Evolutionary conservation across 2,888 invertebrate genomes (phyloP).

Genomic region (Archips crataeganus): DNA sequence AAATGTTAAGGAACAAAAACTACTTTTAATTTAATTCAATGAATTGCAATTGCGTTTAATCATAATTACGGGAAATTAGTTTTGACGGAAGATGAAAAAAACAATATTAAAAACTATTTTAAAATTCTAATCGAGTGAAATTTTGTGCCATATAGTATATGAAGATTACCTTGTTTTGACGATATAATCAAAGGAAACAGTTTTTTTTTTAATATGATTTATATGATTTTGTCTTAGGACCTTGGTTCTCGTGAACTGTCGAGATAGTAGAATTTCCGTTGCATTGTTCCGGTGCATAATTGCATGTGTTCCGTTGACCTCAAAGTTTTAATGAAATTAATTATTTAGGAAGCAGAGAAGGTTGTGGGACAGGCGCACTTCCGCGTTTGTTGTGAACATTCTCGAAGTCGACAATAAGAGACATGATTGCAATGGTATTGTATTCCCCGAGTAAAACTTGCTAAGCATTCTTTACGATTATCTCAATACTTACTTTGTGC

Average conservation of each 20-base stretch:
- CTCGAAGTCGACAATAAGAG: background rate
- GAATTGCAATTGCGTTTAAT: too few relatives aligned
- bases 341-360: conserved; percentile 22
- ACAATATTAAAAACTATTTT: too few relatives aligned
- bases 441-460: background rate
- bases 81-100: too few relatives aligned
- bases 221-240: too few relatives aligned
- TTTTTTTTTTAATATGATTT: background rate
- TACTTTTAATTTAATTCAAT: too few relatives aligned
- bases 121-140: background rate
- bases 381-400: background rate
- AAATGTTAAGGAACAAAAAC: too few relatives aligned
- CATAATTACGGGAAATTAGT: too few relatives aligned
- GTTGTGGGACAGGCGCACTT: conserved; percentile 10
- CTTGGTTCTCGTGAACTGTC: conserved; percentile 10
- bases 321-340: conserved; percentile 20
- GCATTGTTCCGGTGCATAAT: conserved; percentile 50
- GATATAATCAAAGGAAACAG: background rate
- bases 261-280: conserved; percentile 51
- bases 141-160: too few relatives aligned
- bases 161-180: background rate
- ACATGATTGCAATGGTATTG: background rate
- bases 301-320: conserved; percentile 36
- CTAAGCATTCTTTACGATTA: background rate
- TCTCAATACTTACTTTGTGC: background rate